Conservation (phyloP, 2,113 vertebrate genomes). For the crab-eating macaque (Macaca fascicularis) region DNA sequence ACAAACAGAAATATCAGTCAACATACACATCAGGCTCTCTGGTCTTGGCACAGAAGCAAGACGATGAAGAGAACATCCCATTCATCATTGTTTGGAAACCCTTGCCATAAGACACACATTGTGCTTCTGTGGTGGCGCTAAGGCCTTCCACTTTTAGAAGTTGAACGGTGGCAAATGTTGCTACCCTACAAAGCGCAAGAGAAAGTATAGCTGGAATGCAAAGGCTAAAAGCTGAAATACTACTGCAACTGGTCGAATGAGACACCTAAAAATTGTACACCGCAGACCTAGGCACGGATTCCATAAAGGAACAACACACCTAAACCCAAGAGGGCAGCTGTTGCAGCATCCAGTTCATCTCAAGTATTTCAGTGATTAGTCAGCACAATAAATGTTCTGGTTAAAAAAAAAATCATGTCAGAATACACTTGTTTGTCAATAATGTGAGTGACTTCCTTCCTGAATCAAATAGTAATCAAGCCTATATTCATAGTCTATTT, state of each 20-base stretch:
- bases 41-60: background rate
- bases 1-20: background rate
- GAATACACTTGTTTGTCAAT: background rate
- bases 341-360: background rate
- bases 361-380: background rate
- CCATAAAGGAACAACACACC: background rate
- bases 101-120: background rate
- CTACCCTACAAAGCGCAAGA: background rate
- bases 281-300: background rate
- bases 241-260: background rate
- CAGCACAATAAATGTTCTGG: background rate
- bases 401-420: background rate
- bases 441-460: background rate
- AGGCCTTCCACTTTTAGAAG: background rate
- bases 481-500: background rate
- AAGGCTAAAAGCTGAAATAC: background rate
- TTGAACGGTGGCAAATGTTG: background rate
- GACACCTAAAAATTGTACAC: background rate
- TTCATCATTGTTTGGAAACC: background rate
- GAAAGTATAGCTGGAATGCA: background rate
- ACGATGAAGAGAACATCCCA: background rate
- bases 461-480: background rate
- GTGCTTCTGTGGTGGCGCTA: background rate
- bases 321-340: background rate
- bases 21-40: background rate